These are phyloP conservation scores for Stictocephala bisonia DNA, from an alignment of 2,888 invertebrate species.

Conservation along the genomic window DNA sequence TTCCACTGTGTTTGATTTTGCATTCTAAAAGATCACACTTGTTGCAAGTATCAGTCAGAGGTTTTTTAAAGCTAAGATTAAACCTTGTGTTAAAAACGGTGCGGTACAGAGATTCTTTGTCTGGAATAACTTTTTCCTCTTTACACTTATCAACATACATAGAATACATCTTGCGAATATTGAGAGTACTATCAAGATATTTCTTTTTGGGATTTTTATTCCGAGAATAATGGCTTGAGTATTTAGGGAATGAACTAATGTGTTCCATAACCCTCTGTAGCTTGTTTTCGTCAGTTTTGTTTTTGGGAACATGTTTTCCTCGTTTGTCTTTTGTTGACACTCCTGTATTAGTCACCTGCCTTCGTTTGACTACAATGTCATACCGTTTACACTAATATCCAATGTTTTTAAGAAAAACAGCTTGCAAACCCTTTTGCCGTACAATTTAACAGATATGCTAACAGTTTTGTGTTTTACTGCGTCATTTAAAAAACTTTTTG, in stretches of 20 bases:
- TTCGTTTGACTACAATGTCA: conserved; percentile 20
- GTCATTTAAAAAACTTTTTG: background rate
- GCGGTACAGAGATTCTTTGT: conserved; percentile 3
- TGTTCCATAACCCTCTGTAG: background rate
- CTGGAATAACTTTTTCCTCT: background rate
- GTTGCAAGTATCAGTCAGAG: conserved; percentile 19
- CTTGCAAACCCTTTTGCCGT: conserved; percentile 6
- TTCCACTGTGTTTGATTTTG: background rate
- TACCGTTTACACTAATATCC: background rate
- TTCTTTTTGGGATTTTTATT: background rate
- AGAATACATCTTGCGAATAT: background rate
- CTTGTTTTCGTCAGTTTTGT: background rate
- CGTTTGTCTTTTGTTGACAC: background rate
- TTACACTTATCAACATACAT: background rate
- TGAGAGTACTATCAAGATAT: background rate
- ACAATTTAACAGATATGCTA: background rate
- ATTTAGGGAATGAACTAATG: conserved; percentile 17
- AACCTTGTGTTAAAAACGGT: background rate
- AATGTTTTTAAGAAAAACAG: background rate
- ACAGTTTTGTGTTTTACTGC: background rate
- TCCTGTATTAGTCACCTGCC: background rate
- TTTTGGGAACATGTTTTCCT: conserved; percentile 5
- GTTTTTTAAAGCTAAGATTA: conserved; percentile 6
- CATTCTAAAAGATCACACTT: conserved; percentile 10
- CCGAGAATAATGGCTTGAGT: conserved; percentile 10